Conservation (phyloP, 2,113 vertebrate species). For the Ramphastos sulfuratus region DNA sequence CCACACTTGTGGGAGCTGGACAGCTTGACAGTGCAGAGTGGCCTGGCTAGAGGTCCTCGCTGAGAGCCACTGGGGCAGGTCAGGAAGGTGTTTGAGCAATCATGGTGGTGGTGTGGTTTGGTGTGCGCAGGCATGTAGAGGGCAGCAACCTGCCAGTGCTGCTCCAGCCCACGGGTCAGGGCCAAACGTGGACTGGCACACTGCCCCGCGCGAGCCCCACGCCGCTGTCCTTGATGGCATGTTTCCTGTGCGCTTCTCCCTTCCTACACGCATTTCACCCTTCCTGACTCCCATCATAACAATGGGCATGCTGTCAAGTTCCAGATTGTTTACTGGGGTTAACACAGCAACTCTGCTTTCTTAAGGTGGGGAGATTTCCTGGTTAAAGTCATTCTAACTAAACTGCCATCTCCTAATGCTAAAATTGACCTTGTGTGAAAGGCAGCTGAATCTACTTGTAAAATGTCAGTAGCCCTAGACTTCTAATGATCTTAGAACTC, state of each 20-base stretch:
- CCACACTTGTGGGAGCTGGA: neutral
- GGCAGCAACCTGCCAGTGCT: neutral
- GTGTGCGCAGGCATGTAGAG: neutral
- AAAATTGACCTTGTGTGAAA: neutral
- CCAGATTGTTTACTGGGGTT: slow-evolving; percentile 17
- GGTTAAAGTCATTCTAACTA: neutral
- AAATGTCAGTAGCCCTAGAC: neutral
- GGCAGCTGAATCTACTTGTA: neutral
- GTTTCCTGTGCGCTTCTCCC: slow-evolving; percentile 14
- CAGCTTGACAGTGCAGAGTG: neutral
- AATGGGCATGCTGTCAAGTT: neutral
- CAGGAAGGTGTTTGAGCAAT: neutral
- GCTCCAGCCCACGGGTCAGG: neutral
- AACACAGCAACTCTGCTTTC: neutral
- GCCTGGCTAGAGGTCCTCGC: neutral
- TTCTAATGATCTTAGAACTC: neutral
- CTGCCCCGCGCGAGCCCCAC: neutral
- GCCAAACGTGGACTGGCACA: accelerated
- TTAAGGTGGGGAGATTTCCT: neutral
- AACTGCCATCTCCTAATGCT: neutral
- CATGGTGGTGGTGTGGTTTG: accelerated
- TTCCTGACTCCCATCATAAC: neutral
- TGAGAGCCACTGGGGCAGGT: accelerated
- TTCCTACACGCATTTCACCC: slow-evolving; percentile 34
- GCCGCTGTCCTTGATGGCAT: slow-evolving; percentile 17